These are phyloP conservation scores for Monarcha castaneiventris DNA, from an alignment of 2,113 vertebrate species.

Conservation along the genomic window DNA sequence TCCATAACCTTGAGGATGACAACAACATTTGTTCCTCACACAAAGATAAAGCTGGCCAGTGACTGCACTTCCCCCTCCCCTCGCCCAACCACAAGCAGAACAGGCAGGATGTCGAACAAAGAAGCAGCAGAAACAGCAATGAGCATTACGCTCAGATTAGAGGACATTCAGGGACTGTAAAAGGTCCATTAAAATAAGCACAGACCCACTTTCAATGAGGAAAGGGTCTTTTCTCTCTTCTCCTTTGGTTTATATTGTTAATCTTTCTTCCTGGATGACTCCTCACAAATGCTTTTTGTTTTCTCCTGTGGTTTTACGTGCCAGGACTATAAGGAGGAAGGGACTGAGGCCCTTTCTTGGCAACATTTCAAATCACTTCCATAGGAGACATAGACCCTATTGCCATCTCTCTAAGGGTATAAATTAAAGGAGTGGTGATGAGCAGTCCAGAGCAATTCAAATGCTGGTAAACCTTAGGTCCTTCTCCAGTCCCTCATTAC, in stretches of 20 bases:
- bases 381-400: constrained; percentile 71
- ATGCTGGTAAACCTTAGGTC: constrained; percentile 67
- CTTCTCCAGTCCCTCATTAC: constrained; percentile 67
- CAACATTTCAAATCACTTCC: constrained; percentile 76
- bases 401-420: constrained; percentile 73
- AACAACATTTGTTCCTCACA: constrained; percentile 67
- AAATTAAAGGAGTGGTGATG: constrained; percentile 76
- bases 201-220: constrained; percentile 72
- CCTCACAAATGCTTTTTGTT: constrained; percentile 79
- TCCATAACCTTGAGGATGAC: constrained; percentile 69
- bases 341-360: constrained; percentile 72
- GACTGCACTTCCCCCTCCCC: constrained; percentile 35
- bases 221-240: constrained; percentile 45
- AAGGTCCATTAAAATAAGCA: constrained; percentile 77
- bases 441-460: constrained; percentile 75
- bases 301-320: constrained; percentile 74
- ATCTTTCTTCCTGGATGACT: constrained; percentile 78
- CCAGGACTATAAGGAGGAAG: constrained; percentile 75
- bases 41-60: constrained; percentile 66
- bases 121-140: constrained; percentile 60
- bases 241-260: constrained; percentile 71
- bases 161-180: constrained; percentile 68
- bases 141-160: constrained; percentile 73
- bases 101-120: constrained; percentile 70
- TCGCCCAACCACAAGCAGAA: constrained; percentile 33